Evolutionary conservation across 2,888 invertebrate genomes (phyloP).

Genomic region (Clivina fossor): DNA sequence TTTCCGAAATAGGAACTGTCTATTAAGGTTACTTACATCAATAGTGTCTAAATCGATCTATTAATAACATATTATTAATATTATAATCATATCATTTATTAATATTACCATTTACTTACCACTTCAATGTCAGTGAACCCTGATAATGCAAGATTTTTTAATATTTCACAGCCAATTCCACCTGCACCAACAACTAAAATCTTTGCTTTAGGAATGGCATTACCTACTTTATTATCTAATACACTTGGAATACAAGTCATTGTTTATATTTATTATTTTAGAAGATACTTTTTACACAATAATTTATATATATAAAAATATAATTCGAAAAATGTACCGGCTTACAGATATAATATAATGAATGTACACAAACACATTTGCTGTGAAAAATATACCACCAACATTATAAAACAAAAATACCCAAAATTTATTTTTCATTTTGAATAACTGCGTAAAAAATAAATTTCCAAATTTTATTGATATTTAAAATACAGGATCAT

Average conservation of each 20-base stretch:
- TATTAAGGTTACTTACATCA: constrained; percentile 97
- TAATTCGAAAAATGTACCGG: background rate
- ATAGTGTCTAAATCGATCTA: constrained; percentile 99
- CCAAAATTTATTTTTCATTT: background rate
- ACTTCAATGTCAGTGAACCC: constrained; percentile 94
- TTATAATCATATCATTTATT: constrained; percentile 13
- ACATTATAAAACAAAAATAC: background rate
- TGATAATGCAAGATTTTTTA: constrained; percentile 94
- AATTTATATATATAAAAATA: constrained; percentile 16
- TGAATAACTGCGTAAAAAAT: no score
- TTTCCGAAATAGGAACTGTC: constrained; percentile 98
- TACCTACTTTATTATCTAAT: constrained; percentile 65
- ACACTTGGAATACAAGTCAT: constrained; percentile 65
- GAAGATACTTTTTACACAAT: no score
- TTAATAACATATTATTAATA: constrained; percentile 48
- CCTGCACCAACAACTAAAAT: constrained; percentile 93
- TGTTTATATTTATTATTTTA: constrained; percentile 22
- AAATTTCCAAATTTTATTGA: no score
- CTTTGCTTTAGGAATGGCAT: constrained; percentile 69
- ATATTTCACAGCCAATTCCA: constrained; percentile 97
- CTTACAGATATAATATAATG: no score
- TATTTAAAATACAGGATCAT: no score
- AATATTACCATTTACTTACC: constrained; percentile 63
- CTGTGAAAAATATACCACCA: background rate
- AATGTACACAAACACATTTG: background rate